Conservation (phyloP, 2,113 vertebrate genomes). For the Halichoerus grypus region DNA sequence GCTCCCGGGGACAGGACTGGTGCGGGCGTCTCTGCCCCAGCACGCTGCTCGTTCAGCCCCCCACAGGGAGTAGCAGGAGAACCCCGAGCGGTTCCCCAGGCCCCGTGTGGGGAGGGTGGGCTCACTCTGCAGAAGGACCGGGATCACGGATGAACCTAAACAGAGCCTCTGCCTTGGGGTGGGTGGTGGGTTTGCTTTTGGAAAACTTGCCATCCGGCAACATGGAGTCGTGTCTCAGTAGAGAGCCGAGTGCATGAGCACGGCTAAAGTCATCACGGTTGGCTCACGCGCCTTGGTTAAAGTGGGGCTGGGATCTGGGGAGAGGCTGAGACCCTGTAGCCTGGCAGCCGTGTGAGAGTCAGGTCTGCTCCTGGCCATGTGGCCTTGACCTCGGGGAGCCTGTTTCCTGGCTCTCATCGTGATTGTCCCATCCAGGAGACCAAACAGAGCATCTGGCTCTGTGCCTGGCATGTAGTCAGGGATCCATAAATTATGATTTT, state of each 20-base stretch:
- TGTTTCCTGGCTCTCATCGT: not conserved
- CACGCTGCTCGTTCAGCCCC: not conserved
- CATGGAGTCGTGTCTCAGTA: not conserved
- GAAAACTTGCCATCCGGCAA: accelerated
- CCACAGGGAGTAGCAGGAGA: not conserved
- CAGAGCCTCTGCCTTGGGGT: accelerated
- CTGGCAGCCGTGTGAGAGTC: accelerated
- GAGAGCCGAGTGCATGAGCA: accelerated
- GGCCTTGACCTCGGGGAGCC: not conserved
- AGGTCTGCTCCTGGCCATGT: not conserved
- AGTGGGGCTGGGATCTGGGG: not conserved
- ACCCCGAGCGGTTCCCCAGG: not conserved
- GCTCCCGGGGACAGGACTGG: not conserved
- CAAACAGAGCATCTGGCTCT: not conserved
- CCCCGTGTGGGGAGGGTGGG: not conserved
- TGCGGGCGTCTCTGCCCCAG: not conserved
- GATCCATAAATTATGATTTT: not conserved
- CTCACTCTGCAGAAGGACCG: not conserved
- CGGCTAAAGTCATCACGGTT: not conserved
- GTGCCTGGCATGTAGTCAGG: not conserved
- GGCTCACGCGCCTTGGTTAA: not conserved
- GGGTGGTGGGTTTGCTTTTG: not conserved
- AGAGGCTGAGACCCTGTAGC: too few relatives aligned
- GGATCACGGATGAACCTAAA: too few relatives aligned
- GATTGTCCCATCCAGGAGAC: not conserved